phyloP scores from a whole-genome alignment of 2,797 vertebrate genomes.

The Clarias laeviceps region DNA sequence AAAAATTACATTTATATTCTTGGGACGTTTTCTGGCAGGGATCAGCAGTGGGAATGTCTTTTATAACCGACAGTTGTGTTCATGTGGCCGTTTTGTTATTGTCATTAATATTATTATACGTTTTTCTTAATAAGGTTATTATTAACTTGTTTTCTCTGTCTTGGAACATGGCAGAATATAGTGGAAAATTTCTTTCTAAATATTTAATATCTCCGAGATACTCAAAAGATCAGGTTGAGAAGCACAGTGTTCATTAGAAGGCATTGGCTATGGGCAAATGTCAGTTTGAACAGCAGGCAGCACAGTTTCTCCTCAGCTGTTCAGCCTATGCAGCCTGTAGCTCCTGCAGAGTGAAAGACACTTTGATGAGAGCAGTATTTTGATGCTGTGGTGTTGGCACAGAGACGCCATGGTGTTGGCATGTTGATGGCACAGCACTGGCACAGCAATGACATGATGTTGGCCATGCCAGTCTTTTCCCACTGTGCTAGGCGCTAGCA shows the following conservation, averaged over 20 bases:
- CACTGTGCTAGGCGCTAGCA: constrained; percentile 26
- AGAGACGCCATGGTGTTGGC: constrained; percentile 1
- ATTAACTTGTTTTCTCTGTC: not conserved
- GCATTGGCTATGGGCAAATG: constrained; percentile 5
- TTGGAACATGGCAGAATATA: not conserved
- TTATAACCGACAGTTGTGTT: not conserved
- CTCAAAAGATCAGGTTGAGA: constrained; percentile 14
- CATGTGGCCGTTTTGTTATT: not conserved
- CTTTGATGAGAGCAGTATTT: constrained; percentile 40
- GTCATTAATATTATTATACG: not conserved
- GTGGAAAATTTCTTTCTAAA: constrained; percentile 21
- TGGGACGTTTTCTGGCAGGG: not conserved
- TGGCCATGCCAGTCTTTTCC: constrained; percentile 31
- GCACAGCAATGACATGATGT: constrained; percentile 15
- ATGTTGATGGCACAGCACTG: constrained; percentile 18
- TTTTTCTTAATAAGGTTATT: not conserved
- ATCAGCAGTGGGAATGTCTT: not conserved
- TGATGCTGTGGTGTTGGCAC: not conserved
- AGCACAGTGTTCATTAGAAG: constrained; percentile 21
- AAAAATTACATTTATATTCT: not conserved
- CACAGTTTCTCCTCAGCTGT: not conserved
- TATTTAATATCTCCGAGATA: not conserved
- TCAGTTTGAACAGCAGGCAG: constrained; percentile 23
- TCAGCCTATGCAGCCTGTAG: constrained; percentile 20
- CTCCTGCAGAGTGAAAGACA: constrained; percentile 26